phyloP scores from a whole-genome alignment of 2,113 vertebrate species.

The Misgurnus anguillicaudatus region DNA sequence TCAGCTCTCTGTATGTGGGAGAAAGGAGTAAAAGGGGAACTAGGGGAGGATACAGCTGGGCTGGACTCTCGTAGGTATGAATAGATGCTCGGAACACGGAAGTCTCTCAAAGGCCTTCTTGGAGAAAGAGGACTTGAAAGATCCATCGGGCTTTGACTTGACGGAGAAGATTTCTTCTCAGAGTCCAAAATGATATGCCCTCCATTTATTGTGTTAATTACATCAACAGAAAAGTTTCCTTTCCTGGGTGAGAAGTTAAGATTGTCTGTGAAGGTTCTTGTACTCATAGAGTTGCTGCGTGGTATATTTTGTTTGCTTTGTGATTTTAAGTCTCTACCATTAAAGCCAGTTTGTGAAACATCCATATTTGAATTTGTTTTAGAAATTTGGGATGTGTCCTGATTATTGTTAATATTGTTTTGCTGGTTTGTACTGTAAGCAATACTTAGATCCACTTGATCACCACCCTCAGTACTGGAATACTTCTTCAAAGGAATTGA shows the following conservation, averaged over 20 bases:
- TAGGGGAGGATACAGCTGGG: constrained; percentile 38
- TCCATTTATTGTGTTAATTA: constrained; percentile 57
- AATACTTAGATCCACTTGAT: constrained; percentile 1
- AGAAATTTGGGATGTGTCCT: constrained; percentile 15
- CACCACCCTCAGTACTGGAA: background rate
- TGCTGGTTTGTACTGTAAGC: background rate
- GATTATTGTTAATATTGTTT: constrained; percentile 13
- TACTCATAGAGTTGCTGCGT: constrained; percentile 28
- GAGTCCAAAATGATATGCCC: constrained; percentile 62
- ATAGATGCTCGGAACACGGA: constrained; percentile 60
- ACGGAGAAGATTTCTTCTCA: constrained; percentile 29
- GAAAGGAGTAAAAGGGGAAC: constrained; percentile 49
- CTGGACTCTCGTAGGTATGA: constrained; percentile 61
- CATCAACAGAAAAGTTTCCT: constrained; percentile 27
- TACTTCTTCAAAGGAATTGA: constrained; percentile 15
- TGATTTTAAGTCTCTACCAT: background rate
- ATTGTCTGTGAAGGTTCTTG: constrained; percentile 54
- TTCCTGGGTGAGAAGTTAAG: constrained; percentile 58
- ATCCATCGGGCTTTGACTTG: constrained; percentile 25
- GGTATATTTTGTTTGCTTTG: constrained; percentile 8
- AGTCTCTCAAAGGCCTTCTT: constrained; percentile 39
- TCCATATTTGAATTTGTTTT: constrained; percentile 5
- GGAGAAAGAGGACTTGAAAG: constrained; percentile 46
- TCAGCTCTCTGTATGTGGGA: constrained; percentile 47
- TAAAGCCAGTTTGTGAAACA: constrained; percentile 7